Evolutionary conservation across 2,888 invertebrate species (phyloP), one percentile per base, ranked within the genome.

Genomic region (Limenitis camilla): DNA sequence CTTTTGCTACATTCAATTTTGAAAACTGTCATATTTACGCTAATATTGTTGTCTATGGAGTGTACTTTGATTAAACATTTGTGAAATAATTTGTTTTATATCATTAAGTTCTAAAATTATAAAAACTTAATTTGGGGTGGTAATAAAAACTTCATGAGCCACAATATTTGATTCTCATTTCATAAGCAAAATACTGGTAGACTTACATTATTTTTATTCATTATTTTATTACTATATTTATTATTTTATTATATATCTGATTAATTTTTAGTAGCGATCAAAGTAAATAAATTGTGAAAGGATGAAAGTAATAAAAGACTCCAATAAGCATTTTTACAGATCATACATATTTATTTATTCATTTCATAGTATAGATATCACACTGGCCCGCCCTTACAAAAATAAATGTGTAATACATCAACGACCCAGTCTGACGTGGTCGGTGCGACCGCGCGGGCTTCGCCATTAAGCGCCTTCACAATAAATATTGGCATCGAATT

Each of bases 11-110:
- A 0, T 89, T 89, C 62, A 84, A 85, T 35, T 89, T 88, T 66
- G 92, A 93, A 71, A 92, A 91, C 64, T 87, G 88, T 54, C 88
- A 90, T 54, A 86, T 92, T 51, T 90, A 89, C 67, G 91, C 90
- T 19, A 88, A 89, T 64, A 91, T 90, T 30, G 86, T 89, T 44
- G 92, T 92, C 52, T 91, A 92, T 68, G 93, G 91, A 29, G 70
- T 92, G 45, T 93, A 93, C 74, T 91, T 90, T 63, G 93, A 93
- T 75, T 93, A 80, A 88, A 58, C 27, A 48, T 54, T 30, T 42
- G 47, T 27, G 48, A 62, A 60, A 65, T 61, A 66, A 62, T 38
- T 19, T 8, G 30, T 11, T 40, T 41, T 38, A 41, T n/a, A 32
- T 19, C 6, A 5, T 28, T 9, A 5, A 5, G 10, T 9, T n/a